Conservation (phyloP, 1,140 invertebrate species). For the Colletes latitarsis region DNA sequence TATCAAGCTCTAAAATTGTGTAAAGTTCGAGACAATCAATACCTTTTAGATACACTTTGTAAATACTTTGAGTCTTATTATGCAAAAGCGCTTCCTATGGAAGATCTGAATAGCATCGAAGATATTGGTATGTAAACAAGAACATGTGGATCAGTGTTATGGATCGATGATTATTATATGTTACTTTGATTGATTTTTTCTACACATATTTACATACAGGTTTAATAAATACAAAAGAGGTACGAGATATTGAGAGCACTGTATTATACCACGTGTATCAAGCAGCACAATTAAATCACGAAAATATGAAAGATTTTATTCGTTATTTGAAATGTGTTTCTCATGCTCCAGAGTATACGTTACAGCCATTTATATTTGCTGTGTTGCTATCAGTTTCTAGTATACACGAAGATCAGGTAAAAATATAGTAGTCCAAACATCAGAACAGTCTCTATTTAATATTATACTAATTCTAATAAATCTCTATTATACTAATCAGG, state of each 20-base stretch:
- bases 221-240: constrained; percentile 68
- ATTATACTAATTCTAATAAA: neutral
- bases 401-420: constrained; percentile 80
- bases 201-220: constrained; percentile 44
- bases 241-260: constrained; percentile 81
- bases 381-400: constrained; percentile 79
- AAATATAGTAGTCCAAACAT: neutral
- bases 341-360: constrained; percentile 80
- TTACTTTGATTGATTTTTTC: neutral
- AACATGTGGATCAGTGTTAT: neutral
- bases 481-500: neutral
- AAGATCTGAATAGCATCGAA: constrained; percentile 57
- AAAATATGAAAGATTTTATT: constrained; percentile 81
- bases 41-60: constrained; percentile 75
- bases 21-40: constrained; percentile 67
- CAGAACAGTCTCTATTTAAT: neutral
- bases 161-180: constrained; percentile 13
- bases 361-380: constrained; percentile 83
- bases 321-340: constrained; percentile 79
- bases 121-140: constrained; percentile 24
- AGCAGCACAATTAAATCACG: constrained; percentile 77
- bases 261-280: constrained; percentile 83
- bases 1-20: constrained; percentile 79
- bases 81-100: constrained; percentile 47
- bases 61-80: constrained; percentile 77